Percentiles rank a stretch among this genome's conserved stretches.
phyloP scores from a whole-genome alignment of 2,113 vertebrate genomes.

The Cavia aperea region DNA sequence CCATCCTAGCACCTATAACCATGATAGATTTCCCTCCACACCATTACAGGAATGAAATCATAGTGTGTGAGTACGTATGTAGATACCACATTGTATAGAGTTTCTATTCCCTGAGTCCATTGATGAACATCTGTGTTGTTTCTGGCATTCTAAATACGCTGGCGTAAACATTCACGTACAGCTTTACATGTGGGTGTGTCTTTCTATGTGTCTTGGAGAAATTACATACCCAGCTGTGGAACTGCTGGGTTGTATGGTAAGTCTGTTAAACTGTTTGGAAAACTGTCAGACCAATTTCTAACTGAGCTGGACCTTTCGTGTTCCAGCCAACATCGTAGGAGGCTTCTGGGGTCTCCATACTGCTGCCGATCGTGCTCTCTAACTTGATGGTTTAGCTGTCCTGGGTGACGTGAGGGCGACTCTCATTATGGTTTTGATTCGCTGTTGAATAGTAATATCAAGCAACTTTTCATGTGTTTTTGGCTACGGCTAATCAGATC shows the following conservation, averaged over 20 bases:
- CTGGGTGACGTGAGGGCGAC: not conserved
- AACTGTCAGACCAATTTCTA: not conserved
- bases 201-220: not conserved
- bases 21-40: not conserved
- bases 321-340: not conserved
- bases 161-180: not conserved
- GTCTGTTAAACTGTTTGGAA: not conserved
- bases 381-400: not conserved
- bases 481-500: not conserved
- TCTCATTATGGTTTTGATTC: not conserved
- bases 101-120: not conserved
- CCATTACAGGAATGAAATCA: not conserved
- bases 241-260: not conserved
- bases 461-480: not conserved
- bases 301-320: not conserved
- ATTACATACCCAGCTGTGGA: not conserved
- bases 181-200: not conserved
- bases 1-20: too few species aligned
- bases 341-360: not conserved
- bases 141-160: not conserved
- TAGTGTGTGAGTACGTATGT: not conserved
- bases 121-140: not conserved
- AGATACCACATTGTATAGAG: not conserved
- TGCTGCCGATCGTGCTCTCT: not conserved
- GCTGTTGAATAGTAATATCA: not conserved